These are phyloP conservation scores for Brachyptera putata DNA, from an alignment of 2,888 invertebrate genomes.

Conservation along the genomic window DNA sequence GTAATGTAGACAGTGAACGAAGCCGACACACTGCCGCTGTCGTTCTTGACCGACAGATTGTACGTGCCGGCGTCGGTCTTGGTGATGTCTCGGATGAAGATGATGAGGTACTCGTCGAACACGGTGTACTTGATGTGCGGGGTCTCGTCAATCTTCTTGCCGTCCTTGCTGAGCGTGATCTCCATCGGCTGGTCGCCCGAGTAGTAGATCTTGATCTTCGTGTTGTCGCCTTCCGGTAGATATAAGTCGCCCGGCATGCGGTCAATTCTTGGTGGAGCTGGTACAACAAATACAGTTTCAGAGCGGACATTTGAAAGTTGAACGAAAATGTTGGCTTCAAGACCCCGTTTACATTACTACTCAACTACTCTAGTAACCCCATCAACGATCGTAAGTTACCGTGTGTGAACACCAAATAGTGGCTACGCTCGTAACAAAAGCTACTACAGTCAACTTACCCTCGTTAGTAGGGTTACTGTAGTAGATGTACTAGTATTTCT, in stretches of 20 bases:
- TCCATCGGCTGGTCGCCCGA: conserved; percentile 94
- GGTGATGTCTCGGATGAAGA: conserved; percentile 88
- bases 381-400: too few species aligned
- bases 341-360: too few species aligned
- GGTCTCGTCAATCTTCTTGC: conserved; percentile 69
- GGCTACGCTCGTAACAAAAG: too few species aligned
- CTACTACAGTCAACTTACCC: too few species aligned
- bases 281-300: too few species aligned
- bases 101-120: conserved; percentile 95
- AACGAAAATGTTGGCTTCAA: too few species aligned
- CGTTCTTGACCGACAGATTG: conserved; percentile 82
- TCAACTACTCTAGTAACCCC: too few species aligned
- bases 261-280: conserved; percentile 87
- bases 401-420: too few species aligned
- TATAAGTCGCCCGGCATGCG: conserved; percentile 85
- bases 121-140: conserved; percentile 81
- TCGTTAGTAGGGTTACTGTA: too few species aligned
- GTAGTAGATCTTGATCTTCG: conserved; percentile 96
- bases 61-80: conserved; percentile 89
- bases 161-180: conserved; percentile 79
- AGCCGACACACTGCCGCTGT: conserved; percentile 81
- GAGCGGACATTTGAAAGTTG: too few species aligned
- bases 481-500: too few species aligned
- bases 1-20: conserved; percentile 84
- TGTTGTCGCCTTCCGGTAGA: conserved; percentile 91